Evolutionary conservation across 2,888 invertebrate species (phyloP).

Genomic region (Ditylenchus weischeri): DNA sequence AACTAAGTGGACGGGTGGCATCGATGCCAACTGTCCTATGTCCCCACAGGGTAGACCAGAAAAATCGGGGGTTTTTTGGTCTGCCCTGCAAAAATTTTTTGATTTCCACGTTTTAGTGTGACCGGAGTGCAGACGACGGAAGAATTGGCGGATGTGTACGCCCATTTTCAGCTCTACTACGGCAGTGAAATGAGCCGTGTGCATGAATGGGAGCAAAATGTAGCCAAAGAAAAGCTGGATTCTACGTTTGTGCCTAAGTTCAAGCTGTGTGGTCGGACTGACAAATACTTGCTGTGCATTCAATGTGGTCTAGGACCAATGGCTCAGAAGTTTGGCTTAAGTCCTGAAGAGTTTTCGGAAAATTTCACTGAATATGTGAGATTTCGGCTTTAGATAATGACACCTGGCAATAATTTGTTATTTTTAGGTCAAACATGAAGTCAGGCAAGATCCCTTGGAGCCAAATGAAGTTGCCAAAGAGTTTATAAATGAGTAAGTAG

Average conservation of each 20-base stretch:
- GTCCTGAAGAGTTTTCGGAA: conserved; percentile 90
- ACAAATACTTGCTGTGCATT: conserved; percentile 45
- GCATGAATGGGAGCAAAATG: conserved; percentile 27
- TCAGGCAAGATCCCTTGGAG: conserved; percentile 74
- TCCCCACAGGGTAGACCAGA: too few relatives aligned
- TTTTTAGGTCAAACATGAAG: too few relatives aligned
- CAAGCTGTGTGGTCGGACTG: conserved; percentile 39
- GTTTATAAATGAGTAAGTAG: conserved; percentile 61
- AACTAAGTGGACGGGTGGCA: too few relatives aligned
- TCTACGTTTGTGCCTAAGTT: conserved; percentile 25
- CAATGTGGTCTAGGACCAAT: conserved; percentile 49
- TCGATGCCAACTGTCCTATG: too few relatives aligned
- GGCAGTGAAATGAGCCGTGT: conserved; percentile 26
- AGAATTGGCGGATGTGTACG: conserved; percentile 33
- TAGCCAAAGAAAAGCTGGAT: conserved; percentile 7
- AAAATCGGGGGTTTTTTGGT: too few relatives aligned
- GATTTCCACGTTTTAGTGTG: conserved; percentile 20
- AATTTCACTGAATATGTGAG: conserved; percentile 83
- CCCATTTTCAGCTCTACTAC: conserved; percentile 37
- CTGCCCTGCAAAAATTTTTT: background rate
- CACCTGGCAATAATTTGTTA: too few relatives aligned
- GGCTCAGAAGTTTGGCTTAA: conserved; percentile 79
- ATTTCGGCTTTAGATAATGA: conserved; percentile 17
- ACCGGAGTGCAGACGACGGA: conserved; percentile 28
- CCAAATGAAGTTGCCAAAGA: conserved; percentile 79